Evolutionary conservation across 2,888 invertebrate genomes (phyloP), one percentile per base, ranked within the genome.

Genomic region (Hirtodrosophila duncani): DNA sequence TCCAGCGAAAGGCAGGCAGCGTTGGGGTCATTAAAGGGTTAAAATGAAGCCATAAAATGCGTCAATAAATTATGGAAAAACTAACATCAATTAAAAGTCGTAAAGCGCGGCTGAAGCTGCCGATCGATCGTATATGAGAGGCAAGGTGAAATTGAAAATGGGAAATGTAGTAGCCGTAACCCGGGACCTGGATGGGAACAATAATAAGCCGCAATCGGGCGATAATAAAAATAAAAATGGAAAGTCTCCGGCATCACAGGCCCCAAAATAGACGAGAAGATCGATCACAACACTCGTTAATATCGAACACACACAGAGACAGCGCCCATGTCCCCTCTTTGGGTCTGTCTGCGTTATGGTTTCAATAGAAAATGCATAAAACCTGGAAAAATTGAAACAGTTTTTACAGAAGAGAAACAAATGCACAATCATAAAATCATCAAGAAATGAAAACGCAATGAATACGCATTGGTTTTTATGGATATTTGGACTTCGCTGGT

Each of bases 301-400:
- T 53, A 63, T 58, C 38, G 59, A 48, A 45, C 48, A 55, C 59
- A 70, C 53, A 67, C 42, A 43, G 36, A 48, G n/a, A n/a, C n/a
- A n/a, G n/a, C n/a, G n/a, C n/a, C n/a, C n/a, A n/a, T n/a, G n/a
- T n/a, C n/a, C n/a, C n/a, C n/a, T n/a, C n/a, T n/a, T n/a, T n/a
- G n/a, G n/a, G n/a, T n/a, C n/a, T n/a, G n/a, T 52, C 67, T 62
- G 59, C 64, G 62, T 64, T 66, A n/a, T n/a, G n/a, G 61, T 43
- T 81, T 81, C 81, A 78, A 79, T 81, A 81, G 81, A 81, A 81
- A 82, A 68, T 53, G 64, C 82, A 82, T 81, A 79, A 83, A 83
- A 81, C 41, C 63, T 39, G 48, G 56, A 61, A 75, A 63, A 70
- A 79, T 65, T 66, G 71, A 79, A 81, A 61, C 60, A 63, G 60